Evolutionary conservation across 2,113 vertebrate genomes (phyloP), one percentile per base, ranked within the genome.

Genomic region (Hemibagrus wyckioides): DNA sequence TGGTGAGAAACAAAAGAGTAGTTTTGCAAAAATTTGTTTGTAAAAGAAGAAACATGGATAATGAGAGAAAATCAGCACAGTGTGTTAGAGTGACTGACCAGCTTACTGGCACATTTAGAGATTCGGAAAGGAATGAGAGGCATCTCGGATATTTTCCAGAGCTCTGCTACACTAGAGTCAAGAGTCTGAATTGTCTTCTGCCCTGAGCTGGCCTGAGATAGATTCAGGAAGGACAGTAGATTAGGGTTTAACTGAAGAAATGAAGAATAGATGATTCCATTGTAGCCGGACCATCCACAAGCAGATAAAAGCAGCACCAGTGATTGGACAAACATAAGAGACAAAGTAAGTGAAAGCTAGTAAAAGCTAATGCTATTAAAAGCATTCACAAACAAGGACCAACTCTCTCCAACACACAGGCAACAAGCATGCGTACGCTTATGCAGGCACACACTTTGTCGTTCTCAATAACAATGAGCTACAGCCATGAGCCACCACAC

Each of bases 71-170:
- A 86, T 63, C 80, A 88, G 67, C 84, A 15, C 30, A 48, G 82
- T 87, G 85, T 71, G 69, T 30, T 23, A 25, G 85, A 80, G 85
- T 83, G 80, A 36, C 65, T 15, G 30, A 77, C 76, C 89, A 87
- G 87, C 83, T 88, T 90, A 88, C 92, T 86, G 86, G 84, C 63
- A 86, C 80, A 81, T 88, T 80, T 50, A 83, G 81, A 87, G 92
- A 92, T 90, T 91, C 87, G 76, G 87, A 75, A 90, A 94, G 92
- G 94, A 95, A 95, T 94, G 95, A 94, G 90, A 94, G 94, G 92
- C 93, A 95, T 95, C 91, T 92, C 91, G 92, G 93, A 94, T 91
- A 90, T 94, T 94, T 93, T 95, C 94, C 94, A 95, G 93, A 92
- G 90, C 92, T 88, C 90, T 90, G 92, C 89, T 91, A 93, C 90